A percentile compares a stretch with the other conserved stretches of the same genome.
Evolutionary conservation across 2,888 invertebrate species (phyloP).

Genomic region (Criorhina ranunculi): DNA sequence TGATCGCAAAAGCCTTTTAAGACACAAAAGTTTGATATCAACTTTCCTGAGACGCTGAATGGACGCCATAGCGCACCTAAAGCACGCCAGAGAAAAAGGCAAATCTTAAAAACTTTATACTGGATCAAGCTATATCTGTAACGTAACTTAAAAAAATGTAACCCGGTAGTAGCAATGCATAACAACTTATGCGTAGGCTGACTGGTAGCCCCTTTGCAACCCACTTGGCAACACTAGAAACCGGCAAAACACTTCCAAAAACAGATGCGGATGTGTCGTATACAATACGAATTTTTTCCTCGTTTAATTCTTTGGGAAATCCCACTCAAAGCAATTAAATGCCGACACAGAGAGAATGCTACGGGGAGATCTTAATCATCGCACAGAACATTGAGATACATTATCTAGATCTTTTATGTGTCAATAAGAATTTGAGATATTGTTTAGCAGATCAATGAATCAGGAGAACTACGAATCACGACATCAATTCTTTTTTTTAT

Average conservation of each 20-base stretch:
- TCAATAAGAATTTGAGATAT: constrained; percentile 50
- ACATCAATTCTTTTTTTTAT: background rate
- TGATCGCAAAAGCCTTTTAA: too few relatives aligned
- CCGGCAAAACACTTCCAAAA: constrained; percentile 13
- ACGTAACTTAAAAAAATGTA: too few relatives aligned
- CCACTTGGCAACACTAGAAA: constrained; percentile 2
- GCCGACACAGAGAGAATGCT: constrained; percentile 29
- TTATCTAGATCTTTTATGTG: constrained; percentile 35
- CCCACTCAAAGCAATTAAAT: constrained; percentile 42
- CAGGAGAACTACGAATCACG: constrained; percentile 19
- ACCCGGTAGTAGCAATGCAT: too few relatives aligned
- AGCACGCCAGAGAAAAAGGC: too few relatives aligned
- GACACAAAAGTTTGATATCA: too few relatives aligned
- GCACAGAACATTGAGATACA: constrained; percentile 12
- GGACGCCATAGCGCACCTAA: too few relatives aligned
- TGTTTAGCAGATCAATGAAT: constrained; percentile 23
- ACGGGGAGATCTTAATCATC: constrained; percentile 43
- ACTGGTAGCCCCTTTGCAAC: background rate
- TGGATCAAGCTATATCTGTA: too few relatives aligned
- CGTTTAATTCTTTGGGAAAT: constrained; percentile 32
- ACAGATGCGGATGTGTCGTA: constrained; percentile 23
- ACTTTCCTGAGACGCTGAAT: too few relatives aligned
- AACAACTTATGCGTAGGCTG: background rate
- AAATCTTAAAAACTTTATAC: too few relatives aligned
- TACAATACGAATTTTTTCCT: background rate